Percentiles rank a stretch among this genome's conserved stretches.
These are phyloP conservation scores for Toxotes chatareus DNA, from an alignment of 2,113 vertebrate genomes.

Conservation along the genomic window DNA sequence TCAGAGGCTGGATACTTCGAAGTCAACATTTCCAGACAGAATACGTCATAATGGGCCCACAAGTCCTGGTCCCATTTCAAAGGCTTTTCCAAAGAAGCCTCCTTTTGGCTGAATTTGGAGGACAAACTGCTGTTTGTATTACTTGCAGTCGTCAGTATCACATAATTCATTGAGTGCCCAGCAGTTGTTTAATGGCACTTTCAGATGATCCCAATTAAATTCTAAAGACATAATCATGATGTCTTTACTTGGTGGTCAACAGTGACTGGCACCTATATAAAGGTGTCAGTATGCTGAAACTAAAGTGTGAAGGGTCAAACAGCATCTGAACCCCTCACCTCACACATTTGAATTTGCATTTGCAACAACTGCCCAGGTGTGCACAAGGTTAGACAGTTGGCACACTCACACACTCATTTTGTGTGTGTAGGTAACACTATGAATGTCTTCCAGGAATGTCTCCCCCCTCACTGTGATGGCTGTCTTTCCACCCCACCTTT, in stretches of 20 bases:
- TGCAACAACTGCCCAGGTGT: background rate
- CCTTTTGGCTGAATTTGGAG: slow-evolving; percentile 1
- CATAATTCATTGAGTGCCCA: background rate
- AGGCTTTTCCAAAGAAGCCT: slow-evolving; percentile 5
- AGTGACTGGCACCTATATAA: background rate
- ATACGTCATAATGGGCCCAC: slow-evolving; percentile 32
- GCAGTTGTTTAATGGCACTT: background rate
- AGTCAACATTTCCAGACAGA: slow-evolving; percentile 54
- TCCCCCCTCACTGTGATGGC: too few species aligned
- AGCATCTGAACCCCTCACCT: background rate
- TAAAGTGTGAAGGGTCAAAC: background rate
- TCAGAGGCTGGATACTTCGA: slow-evolving; percentile 21
- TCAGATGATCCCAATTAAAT: slow-evolving; percentile 7
- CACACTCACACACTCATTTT: background rate
- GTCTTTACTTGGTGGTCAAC: background rate
- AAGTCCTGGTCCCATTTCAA: slow-evolving; percentile 28
- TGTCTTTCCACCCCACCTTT: too few species aligned
- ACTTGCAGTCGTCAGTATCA: slow-evolving; percentile 7
- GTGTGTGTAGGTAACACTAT: too few species aligned
- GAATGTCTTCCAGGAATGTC: too few species aligned
- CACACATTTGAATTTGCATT: background rate
- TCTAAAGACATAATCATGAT: background rate
- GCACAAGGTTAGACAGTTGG: background rate
- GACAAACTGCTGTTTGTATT: slow-evolving; percentile 25
- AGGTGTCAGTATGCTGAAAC: background rate